Evolutionary conservation across 1,140 invertebrate genomes (phyloP).

Genomic region (Apis mellifera): DNA sequence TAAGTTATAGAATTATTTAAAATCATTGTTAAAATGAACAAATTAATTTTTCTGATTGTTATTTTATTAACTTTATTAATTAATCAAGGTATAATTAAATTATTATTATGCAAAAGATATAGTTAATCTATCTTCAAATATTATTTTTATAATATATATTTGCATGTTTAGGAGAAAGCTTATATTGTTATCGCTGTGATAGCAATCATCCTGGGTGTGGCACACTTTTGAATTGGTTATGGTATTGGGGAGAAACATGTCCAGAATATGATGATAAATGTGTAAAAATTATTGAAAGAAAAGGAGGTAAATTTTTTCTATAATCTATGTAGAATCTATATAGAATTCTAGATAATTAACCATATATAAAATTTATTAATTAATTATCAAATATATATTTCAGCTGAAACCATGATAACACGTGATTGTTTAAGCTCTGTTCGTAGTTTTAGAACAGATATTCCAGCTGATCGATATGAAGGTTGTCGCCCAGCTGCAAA

Average conservation of each 20-base stretch:
- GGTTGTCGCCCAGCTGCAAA: slow-evolving; percentile 91
- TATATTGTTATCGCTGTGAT: slow-evolving; percentile 95
- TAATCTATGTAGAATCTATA: neutral
- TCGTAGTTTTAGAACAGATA: slow-evolving; percentile 89
- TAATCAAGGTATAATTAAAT: slow-evolving; percentile 41
- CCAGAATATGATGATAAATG: slow-evolving; percentile 93
- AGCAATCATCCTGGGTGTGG: slow-evolving; percentile 94
- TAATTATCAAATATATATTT: slow-evolving; percentile 53
- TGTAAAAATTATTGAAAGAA: slow-evolving; percentile 93
- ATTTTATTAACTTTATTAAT: slow-evolving; percentile 37
- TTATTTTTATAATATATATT: neutral
- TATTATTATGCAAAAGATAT: slow-evolving; percentile 10
- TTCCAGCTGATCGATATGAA: slow-evolving; percentile 96
- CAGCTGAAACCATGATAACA: slow-evolving; percentile 90
- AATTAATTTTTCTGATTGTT: neutral
- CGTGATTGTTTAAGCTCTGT: slow-evolving; percentile 93
- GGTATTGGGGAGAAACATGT: slow-evolving; percentile 88
- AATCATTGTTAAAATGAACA: slow-evolving; percentile 29
- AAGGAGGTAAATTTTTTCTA: slow-evolving; percentile 85
- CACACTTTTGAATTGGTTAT: slow-evolving; percentile 92
- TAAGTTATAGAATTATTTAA: neutral
- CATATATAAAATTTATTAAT: neutral
- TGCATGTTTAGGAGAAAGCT: slow-evolving; percentile 55
- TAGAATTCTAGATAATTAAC: neutral
- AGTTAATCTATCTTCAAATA: neutral